Conservation (phyloP, 2,797 vertebrate species). For the Trematomus bernacchii region DNA sequence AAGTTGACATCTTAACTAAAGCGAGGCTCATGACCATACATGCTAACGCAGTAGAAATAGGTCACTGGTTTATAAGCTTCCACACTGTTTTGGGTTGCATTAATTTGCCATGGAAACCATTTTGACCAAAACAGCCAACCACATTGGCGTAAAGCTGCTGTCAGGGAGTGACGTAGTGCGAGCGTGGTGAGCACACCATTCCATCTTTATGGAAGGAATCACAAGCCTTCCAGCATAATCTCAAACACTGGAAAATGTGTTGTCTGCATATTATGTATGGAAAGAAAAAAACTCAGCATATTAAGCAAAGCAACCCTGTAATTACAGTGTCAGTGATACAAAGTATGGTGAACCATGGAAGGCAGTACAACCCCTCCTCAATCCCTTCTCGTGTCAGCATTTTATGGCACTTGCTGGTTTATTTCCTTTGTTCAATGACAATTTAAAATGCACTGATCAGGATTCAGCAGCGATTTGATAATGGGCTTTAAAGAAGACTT, state of each 20-base stretch:
- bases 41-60: conserved; percentile 64
- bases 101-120: conserved; percentile 77
- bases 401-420: conserved; percentile 37
- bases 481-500: background rate
- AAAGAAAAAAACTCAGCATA: conserved; percentile 48
- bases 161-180: conserved; percentile 62
- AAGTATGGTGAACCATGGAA: conserved; percentile 52
- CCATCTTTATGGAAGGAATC: conserved; percentile 68
- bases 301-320: conserved; percentile 61
- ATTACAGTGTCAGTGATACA: conserved; percentile 65
- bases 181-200: conserved; percentile 72
- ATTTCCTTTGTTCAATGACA: conserved; percentile 35
- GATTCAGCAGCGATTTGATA: conserved; percentile 22
- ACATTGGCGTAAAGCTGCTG: conserved; percentile 66
- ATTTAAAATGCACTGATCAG: conserved; percentile 20
- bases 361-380: conserved; percentile 37
- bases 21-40: conserved; percentile 29
- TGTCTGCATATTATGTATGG: conserved; percentile 65
- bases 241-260: conserved; percentile 79
- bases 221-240: conserved; percentile 53
- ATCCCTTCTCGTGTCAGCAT: conserved; percentile 33
- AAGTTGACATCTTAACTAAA: conserved; percentile 26
- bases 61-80: conserved; percentile 61
- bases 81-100: conserved; percentile 70
- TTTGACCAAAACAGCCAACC: conserved; percentile 74